A percentile compares a stretch with the other conserved stretches of the same genome.
phyloP scores from a whole-genome alignment of 2,888 invertebrate genomes.

The Drosophila trichaetosa region DNA sequence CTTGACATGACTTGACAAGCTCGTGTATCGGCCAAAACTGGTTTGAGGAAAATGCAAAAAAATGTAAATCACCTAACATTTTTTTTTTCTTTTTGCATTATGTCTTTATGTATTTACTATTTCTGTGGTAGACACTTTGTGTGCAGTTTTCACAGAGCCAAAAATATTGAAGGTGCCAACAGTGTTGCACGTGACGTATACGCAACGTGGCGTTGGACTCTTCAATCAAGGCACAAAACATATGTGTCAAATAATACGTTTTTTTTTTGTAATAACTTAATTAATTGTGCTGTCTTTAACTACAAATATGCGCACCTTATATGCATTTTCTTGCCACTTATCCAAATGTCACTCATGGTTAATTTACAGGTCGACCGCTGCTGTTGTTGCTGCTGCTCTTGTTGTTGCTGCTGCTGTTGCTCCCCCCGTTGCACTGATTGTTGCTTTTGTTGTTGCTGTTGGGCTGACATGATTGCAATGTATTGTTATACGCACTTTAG shows the following conservation, averaged over 20 bases:
- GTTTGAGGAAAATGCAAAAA: slow-evolving; percentile 48
- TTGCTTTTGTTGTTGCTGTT: slow-evolving; percentile 35
- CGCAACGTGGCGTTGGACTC: slow-evolving; percentile 52
- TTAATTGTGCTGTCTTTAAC: slow-evolving; percentile 24
- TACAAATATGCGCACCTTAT: slow-evolving; percentile 58
- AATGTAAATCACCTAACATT: slow-evolving; percentile 11
- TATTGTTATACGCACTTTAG: slow-evolving; percentile 52
- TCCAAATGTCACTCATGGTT: slow-evolving; percentile 25
- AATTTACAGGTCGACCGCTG: slow-evolving; percentile 30
- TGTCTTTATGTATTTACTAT: background rate
- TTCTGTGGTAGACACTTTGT: background rate
- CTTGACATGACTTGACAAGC: slow-evolving; percentile 41
- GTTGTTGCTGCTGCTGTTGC: slow-evolving; percentile 32
- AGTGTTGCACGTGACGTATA: slow-evolving; percentile 62
- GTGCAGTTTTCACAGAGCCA: slow-evolving; percentile 2
- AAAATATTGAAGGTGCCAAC: slow-evolving; percentile 26
- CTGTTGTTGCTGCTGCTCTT: slow-evolving; percentile 16
- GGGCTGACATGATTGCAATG: slow-evolving; percentile 39
- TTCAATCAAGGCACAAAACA: slow-evolving; percentile 22
- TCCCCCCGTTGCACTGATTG: slow-evolving; percentile 13
- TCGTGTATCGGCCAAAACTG: slow-evolving; percentile 49
- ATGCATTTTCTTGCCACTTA: slow-evolving; percentile 35
- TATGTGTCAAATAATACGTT: slow-evolving; percentile 52
- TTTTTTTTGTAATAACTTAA: slow-evolving; percentile 15
- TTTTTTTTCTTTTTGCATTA: slow-evolving; percentile 10